Percentiles rank a stretch among this genome's conserved stretches.
Evolutionary conservation across 2,888 invertebrate genomes (phyloP).

Genomic region (Ischnura elegans): DNA sequence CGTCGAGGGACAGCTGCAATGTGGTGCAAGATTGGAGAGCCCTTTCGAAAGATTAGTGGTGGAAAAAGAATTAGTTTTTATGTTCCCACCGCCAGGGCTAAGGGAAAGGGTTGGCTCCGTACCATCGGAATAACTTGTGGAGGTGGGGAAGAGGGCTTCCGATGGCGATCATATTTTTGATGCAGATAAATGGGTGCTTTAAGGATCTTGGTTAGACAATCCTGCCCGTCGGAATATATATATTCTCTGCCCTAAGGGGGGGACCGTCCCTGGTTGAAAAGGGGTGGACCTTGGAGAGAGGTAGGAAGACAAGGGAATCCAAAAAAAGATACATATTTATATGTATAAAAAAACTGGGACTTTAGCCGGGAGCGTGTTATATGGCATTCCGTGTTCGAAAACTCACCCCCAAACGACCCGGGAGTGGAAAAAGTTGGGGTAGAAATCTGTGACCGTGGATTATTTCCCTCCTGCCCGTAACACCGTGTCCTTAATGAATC

Average conservation of each 20-base stretch:
- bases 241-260: not conserved
- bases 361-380: conserved; percentile 14
- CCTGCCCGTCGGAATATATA: not conserved
- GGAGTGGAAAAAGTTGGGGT: not conserved
- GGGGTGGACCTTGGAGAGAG: not conserved
- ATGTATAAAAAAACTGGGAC: not conserved
- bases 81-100: not conserved
- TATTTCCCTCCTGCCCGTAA: no score
- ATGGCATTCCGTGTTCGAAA: conserved; percentile 27
- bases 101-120: not conserved
- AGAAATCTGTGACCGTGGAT: not conserved
- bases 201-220: not conserved
- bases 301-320: not conserved
- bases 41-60: not conserved
- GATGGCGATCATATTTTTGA: conserved; percentile 41
- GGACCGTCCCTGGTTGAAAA: not conserved
- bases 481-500: not conserved
- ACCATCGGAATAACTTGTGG: not conserved
- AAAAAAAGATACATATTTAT: not conserved
- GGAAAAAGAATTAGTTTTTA: not conserved
- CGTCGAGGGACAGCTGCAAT: not conserved
- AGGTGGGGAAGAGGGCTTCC: not conserved
- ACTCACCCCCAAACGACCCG: not conserved
- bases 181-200: conserved; percentile 56
- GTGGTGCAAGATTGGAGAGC: not conserved